A percentile compares a stretch with the other conserved stretches of the same genome.
Evolutionary conservation across 2,113 vertebrate genomes (phyloP).

Genomic region (Aphelocoma coerulescens): DNA sequence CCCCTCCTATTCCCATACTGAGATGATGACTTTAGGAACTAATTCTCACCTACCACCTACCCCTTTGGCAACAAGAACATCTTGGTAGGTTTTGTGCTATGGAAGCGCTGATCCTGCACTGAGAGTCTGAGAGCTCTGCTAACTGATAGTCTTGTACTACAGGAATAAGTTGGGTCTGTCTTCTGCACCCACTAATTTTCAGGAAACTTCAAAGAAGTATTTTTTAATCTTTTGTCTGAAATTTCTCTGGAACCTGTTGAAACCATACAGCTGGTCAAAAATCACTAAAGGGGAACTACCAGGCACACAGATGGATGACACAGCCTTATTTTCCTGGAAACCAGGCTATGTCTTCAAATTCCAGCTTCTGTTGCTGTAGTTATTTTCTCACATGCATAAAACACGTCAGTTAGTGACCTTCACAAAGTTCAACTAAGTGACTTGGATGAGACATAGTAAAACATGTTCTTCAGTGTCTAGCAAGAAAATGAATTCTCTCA

Average conservation of each 20-base stretch:
- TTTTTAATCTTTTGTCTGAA: neutral
- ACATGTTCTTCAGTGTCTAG: neutral
- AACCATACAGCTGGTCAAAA: neutral
- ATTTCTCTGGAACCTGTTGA: neutral
- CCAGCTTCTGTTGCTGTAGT: neutral
- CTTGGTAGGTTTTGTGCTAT: accelerated
- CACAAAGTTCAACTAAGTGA: neutral
- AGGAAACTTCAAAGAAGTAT: neutral
- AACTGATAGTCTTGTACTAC: neutral
- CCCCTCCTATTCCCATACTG: neutral
- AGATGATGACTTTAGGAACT: neutral
- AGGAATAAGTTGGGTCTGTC: neutral
- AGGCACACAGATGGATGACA: neutral
- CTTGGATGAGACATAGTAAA: neutral
- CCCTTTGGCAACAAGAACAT: neutral
- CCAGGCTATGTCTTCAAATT: neutral
- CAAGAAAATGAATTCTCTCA: neutral
- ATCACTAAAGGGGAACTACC: neutral
- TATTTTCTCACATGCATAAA: neutral
- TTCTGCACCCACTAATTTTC: neutral
- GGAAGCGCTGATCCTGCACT: accelerated
- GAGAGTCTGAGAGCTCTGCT: accelerated
- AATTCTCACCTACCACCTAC: neutral
- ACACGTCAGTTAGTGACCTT: neutral
- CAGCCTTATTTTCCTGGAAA: neutral